Evolutionary conservation across 53 echinoderm and acorn worm species (phyloP), one percentile per base, ranked within the genome.

Genomic region (Luidia sarsii): DNA sequence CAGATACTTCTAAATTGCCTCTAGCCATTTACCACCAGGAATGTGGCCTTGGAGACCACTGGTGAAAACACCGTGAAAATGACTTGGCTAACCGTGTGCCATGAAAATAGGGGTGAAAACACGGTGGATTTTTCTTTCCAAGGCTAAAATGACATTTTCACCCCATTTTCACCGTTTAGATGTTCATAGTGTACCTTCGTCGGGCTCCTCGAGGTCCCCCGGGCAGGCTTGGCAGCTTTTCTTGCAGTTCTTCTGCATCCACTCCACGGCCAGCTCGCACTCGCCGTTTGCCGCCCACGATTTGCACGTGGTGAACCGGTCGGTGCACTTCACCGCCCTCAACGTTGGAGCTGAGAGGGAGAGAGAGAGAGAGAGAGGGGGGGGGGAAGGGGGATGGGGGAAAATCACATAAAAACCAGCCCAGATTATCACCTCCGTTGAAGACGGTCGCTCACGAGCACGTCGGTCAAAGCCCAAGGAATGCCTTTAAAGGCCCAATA

Each of bases 161-260:
- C n/a, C n/a, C n/a, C n/a, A n/a, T n/a, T n/a, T n/a, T n/a, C n/a
- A n/a, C n/a, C n/a, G n/a, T n/a, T n/a, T n/a, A n/a, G n/a, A n/a
- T n/a, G n/a, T n/a, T n/a, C n/a, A n/a, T n/a, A n/a, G n/a, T n/a
- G 61, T 52, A 72, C 72, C 72, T 72, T 54, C 55, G 35, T 56
- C 38, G 15, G 25, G 14, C 24, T 18, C 70, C 19, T 72, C 38
- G 18, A 80, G 39, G 30, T 65, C 55, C 21, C 45, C 84, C 43
- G 63, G 67, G 31, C 91, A 91, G 16, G 71, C 71, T 64, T 80
- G 64, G 59, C 91, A 91, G 53, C 87, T 87, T 48, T 48, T 64
- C 21, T 20, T 75, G 21, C 91, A 91, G 38, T 91, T 82, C 53
- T 83, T 75, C 18, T 55, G 27, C 75, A 91, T 87, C 79, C 83